These are phyloP conservation scores for Brienomyrus brachyistius DNA, from an alignment of 2,113 vertebrate genomes.

Conservation along the genomic window DNA sequence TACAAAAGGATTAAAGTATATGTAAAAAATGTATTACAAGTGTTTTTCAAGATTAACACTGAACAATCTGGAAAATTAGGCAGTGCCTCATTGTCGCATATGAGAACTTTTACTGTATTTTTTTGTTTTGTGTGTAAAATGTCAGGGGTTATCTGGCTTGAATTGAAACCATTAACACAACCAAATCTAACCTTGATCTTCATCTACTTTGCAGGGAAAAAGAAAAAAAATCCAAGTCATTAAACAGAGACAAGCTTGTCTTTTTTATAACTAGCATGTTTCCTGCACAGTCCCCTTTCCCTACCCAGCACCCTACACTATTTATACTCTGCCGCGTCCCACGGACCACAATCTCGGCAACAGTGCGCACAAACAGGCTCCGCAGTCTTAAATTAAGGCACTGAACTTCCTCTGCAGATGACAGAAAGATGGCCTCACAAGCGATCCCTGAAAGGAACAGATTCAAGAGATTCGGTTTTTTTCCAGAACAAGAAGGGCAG, in stretches of 20 bases:
- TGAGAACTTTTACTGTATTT: neutral
- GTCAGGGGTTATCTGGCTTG: neutral
- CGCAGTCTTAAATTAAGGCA: neutral
- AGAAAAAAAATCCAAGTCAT: conserved; percentile 11
- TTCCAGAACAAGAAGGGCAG: neutral
- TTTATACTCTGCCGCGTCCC: conserved; percentile 1
- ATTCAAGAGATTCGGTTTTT: neutral
- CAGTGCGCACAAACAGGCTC: neutral
- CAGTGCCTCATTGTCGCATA: neutral
- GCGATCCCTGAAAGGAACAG: neutral
- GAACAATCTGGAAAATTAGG: neutral
- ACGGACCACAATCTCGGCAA: neutral
- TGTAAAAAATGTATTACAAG: neutral
- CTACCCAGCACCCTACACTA: neutral
- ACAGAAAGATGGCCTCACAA: neutral
- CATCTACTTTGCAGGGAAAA: neutral
- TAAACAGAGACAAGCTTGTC: conserved; percentile 9
- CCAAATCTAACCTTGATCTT: neutral
- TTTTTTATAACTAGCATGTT: conserved; percentile 2
- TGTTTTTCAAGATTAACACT: neutral
- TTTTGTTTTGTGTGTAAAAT: neutral
- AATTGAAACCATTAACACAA: neutral
- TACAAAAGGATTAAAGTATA: neutral
- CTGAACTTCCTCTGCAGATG: neutral
- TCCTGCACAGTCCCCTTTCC: neutral